Conservation (phyloP, 2,797 vertebrate genomes). For the Lepus townsendii region DNA sequence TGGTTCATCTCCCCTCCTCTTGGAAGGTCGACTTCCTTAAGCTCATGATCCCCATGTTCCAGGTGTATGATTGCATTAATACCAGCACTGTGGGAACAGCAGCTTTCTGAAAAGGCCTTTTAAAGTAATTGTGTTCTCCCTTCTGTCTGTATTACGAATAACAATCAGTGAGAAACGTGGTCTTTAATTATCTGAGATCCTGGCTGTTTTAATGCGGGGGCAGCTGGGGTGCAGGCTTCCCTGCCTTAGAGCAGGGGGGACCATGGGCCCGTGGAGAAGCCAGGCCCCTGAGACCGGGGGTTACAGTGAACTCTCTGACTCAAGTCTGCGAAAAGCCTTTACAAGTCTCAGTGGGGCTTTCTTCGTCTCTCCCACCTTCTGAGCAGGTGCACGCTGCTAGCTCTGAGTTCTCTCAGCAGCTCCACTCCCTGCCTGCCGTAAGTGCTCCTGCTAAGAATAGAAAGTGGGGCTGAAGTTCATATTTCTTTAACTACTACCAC, state of each 20-base stretch:
- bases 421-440: not conserved
- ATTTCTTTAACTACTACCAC: not conserved
- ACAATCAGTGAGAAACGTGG: not conserved
- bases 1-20: not conserved
- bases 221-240: not conserved
- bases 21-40: not conserved
- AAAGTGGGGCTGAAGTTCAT: not conserved
- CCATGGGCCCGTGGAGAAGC: not conserved
- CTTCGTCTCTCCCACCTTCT: not conserved
- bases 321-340: no score
- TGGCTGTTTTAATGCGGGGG: not conserved
- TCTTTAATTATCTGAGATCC: not conserved
- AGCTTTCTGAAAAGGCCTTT: not conserved
- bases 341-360: not conserved
- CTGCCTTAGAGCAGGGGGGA: no score
- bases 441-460: not conserved
- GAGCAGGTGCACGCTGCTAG: not conserved
- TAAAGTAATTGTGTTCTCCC: not conserved
- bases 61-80: slow-evolving; percentile 2
- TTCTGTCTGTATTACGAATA: slow-evolving; percentile 33
- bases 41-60: not conserved
- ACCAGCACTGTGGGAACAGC: not conserved
- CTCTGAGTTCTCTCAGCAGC: not conserved
- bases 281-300: not conserved
- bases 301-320: not conserved